Conservation (phyloP, 2,797 vertebrate species). For the Caiman crocodilus region DNA sequence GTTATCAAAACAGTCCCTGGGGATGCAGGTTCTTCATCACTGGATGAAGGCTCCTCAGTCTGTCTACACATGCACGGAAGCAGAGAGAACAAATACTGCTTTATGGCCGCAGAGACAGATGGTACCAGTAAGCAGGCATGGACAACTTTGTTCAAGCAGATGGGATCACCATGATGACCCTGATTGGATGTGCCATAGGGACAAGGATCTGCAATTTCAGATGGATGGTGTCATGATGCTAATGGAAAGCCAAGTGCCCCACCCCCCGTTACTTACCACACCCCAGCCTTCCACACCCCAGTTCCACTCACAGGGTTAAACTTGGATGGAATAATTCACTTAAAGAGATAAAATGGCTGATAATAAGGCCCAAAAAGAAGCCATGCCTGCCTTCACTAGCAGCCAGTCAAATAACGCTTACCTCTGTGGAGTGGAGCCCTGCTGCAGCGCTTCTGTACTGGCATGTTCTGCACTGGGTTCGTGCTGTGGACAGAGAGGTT, state of each 20-base stretch:
- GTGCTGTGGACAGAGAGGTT: constrained; percentile 46
- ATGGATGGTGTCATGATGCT: background rate
- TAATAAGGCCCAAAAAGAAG: background rate
- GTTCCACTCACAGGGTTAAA: background rate
- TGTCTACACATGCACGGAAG: constrained; percentile 36
- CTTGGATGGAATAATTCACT: background rate
- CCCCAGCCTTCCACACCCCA: background rate
- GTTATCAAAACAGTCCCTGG: constrained; percentile 1
- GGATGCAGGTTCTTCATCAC: constrained; percentile 72
- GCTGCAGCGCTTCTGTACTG: accelerated
- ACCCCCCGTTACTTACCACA: background rate
- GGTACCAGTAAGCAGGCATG: background rate
- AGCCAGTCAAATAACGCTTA: background rate
- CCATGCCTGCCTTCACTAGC: background rate
- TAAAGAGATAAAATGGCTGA: background rate
- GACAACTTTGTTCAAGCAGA: background rate
- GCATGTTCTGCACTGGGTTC: constrained; percentile 13
- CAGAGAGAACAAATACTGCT: background rate
- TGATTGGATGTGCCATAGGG: background rate
- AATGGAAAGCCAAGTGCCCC: background rate
- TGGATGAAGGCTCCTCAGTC: constrained; percentile 75
- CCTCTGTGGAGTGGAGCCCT: constrained; percentile 12
- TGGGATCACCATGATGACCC: background rate
- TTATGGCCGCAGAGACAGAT: background rate
- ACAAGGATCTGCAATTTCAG: background rate